phyloP scores from a whole-genome alignment of 37 sponge, comb jelly and placozoan genomes.

The Petrosia ficiformis region DNA sequence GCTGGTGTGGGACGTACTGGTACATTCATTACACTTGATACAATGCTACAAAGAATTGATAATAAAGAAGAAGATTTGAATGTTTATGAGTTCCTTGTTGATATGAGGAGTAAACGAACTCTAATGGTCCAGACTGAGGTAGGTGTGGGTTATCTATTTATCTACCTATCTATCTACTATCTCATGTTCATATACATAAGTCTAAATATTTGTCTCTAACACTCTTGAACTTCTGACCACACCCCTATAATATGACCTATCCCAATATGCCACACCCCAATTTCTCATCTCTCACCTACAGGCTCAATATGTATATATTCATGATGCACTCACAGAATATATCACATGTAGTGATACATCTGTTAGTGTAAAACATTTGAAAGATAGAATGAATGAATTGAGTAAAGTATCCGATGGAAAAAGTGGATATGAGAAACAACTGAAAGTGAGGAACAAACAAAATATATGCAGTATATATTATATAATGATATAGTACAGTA shows the following conservation, averaged over 20 bases:
- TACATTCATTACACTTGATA: constrained; percentile 77
- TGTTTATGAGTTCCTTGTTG: constrained; percentile 50
- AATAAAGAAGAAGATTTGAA: constrained; percentile 35
- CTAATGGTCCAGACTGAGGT: constrained; percentile 84
- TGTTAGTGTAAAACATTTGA: not conserved
- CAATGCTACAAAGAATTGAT: constrained; percentile 66
- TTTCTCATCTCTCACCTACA: not conserved
- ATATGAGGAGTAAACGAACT: constrained; percentile 57
- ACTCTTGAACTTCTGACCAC: too few species aligned
- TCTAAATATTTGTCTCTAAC: too few species aligned
- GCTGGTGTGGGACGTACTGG: constrained; percentile 85
- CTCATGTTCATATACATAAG: too few species aligned
- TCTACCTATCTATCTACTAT: too few species aligned
- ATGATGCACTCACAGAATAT: constrained; percentile 57
- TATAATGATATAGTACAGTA: too few species aligned
- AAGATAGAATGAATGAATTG: not conserved
- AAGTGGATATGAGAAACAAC: constrained; percentile 37
- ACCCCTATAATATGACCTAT: not conserved
- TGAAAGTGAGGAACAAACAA: constrained; percentile 14
- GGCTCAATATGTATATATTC: constrained; percentile 62
- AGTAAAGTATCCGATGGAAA: not conserved
- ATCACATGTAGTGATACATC: constrained; percentile 55
- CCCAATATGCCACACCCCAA: not conserved
- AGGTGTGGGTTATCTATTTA: too few species aligned
- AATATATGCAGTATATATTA: not conserved